Evolutionary conservation across 1,140 invertebrate genomes (phyloP), one percentile per base, ranked within the genome.

Genomic region (Bathynomus jamesi): DNA sequence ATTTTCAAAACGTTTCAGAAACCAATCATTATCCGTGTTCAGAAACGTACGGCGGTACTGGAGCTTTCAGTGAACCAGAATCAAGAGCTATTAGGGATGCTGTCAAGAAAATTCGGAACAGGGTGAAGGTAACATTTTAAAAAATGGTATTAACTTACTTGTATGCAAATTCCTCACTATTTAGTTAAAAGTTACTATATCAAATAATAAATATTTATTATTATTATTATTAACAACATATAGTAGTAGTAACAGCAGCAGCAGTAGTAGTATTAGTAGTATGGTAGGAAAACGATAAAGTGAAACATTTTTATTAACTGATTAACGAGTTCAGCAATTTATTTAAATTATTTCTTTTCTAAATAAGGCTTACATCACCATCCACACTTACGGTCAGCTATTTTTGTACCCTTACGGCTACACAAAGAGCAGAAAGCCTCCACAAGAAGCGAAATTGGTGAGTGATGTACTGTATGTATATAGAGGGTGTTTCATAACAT

Each of bases 361-460:
- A n/a, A n/a, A n/a, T 8, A 53, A 69, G 67, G 67, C 67, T 2
- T 69, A 69, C 67, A n/a, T 69, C 24, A 69, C 67, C 0, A 21
- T 69, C 3, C 67, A 69, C 25, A 69, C 46, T 30, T 69, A 69
- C 67, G 67, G 67, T 13, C 67, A 69, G 46, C 60, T 69, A 29
- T 61, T 69, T 24, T 61, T 69, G 40, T 28, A 69, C 28, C 67
- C 67, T 5, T 69, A 61, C 29, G 67, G 67, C 67, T 69, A 69
- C 28, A 27, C 40, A 7, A 69, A 28, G 25, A 25, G 24, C 0
- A 8, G 4, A 17, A 53, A 69, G 13, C 67, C 67, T 28, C 24
- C 29, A 53, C 8, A 24, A 1, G 27, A 24, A n/a, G 5, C 17
- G 11, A 21, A 65, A 61, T n/a, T 53, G 61, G 64, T 40, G 13